These are phyloP conservation scores for Trichonephila inaurata DNA, from an alignment of 1,140 invertebrate genomes.

Conservation along the genomic window DNA sequence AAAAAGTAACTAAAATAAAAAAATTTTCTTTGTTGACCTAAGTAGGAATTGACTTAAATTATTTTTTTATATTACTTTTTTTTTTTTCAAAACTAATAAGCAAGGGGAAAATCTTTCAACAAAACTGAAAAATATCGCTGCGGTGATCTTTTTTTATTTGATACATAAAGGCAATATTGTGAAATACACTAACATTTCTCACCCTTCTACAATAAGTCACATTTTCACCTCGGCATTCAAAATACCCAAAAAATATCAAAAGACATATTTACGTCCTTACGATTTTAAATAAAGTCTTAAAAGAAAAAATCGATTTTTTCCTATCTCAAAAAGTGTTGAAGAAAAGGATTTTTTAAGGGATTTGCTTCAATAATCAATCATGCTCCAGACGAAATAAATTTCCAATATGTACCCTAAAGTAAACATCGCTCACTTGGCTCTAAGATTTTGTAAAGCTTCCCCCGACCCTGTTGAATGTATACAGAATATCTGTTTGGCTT, in stretches of 20 bases:
- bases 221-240: background rate
- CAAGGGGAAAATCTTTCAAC: no score
- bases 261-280: background rate
- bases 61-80: no score
- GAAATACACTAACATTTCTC: background rate
- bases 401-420: conserved; percentile 43
- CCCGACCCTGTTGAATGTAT: conserved; percentile 40
- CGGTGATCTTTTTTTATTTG: no score
- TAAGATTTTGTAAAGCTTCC: background rate
- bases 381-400: conserved; percentile 24
- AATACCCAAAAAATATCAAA: background rate
- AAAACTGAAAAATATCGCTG: no score
- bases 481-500: conserved; percentile 24
- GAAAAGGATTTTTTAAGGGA: conserved; percentile 41
- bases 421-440: conserved; percentile 15
- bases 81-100: no score
- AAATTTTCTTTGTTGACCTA: no score
- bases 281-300: conserved; percentile 20
- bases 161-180: no score
- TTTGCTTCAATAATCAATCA: conserved; percentile 61
- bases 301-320: background rate
- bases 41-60: no score
- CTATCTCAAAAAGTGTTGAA: background rate
- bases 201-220: background rate
- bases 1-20: no score